These are phyloP conservation scores for Melanerpes formicivorus DNA, from an alignment of 2,113 vertebrate genomes.

Conservation along the genomic window DNA sequence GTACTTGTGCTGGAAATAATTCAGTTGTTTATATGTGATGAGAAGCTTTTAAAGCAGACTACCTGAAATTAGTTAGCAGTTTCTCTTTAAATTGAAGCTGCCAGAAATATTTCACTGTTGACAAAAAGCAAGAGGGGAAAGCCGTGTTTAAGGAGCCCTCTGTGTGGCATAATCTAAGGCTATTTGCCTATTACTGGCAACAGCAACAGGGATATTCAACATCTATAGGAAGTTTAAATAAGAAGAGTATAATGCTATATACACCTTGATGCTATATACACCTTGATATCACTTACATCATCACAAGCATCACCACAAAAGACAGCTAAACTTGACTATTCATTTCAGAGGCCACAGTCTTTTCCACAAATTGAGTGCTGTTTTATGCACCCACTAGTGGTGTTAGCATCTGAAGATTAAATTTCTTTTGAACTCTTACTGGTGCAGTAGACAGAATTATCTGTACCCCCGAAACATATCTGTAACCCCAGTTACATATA, in stretches of 20 bases:
- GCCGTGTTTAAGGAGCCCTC: neutral
- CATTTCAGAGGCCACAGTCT: neutral
- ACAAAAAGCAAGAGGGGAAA: neutral
- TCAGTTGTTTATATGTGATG: neutral
- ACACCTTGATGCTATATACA: neutral
- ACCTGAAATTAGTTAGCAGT: neutral
- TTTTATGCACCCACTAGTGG: neutral
- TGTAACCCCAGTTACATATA: neutral
- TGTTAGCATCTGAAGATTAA: neutral
- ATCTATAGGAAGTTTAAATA: neutral
- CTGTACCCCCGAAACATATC: neutral
- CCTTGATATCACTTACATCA: neutral
- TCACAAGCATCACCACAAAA: neutral
- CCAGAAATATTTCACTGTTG: neutral
- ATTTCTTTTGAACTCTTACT: neutral
- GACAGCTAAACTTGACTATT: neutral
- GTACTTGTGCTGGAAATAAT: neutral
- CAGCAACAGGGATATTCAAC: neutral
- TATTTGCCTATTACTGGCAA: neutral
- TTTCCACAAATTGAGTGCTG: neutral
- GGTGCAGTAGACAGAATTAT: neutral
- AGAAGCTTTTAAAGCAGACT: neutral
- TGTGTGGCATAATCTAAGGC: neutral
- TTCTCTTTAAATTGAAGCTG: neutral
- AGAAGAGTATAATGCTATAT: neutral